Evolutionary conservation across 1,140 invertebrate genomes (phyloP).

Genomic region (Pseudomyrmex flavicornis): DNA sequence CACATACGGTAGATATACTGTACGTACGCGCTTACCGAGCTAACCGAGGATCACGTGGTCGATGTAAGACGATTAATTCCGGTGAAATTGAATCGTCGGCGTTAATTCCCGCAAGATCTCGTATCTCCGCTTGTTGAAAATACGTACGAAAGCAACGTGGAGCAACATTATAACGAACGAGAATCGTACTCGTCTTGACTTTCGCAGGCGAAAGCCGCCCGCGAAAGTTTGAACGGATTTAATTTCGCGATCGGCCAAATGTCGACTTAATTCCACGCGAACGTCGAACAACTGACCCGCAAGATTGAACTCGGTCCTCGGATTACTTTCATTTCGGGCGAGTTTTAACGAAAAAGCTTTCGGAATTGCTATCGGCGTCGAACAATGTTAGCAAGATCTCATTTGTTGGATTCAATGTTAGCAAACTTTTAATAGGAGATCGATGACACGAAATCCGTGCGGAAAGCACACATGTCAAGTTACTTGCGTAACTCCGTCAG

Average conservation of each 20-base stretch:
- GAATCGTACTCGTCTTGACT: slow-evolving; percentile 29
- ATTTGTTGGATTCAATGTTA: too few species aligned
- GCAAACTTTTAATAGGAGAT: background rate
- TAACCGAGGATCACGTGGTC: slow-evolving; percentile 42
- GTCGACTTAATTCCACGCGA: slow-evolving; percentile 30
- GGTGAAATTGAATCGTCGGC: slow-evolving; percentile 52
- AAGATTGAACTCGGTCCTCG: slow-evolving; percentile 2
- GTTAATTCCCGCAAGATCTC: slow-evolving; percentile 52
- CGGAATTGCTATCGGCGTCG: too few species aligned
- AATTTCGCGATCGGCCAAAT: slow-evolving; percentile 40
- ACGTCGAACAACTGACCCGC: background rate
- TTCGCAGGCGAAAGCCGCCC: background rate
- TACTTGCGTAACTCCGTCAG: background rate
- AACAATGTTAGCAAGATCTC: too few species aligned
- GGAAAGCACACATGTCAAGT: slow-evolving; percentile 4
- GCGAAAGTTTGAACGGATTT: slow-evolving; percentile 43
- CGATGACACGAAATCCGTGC: background rate
- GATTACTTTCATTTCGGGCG: background rate
- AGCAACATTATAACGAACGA: background rate
- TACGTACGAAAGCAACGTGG: slow-evolving; percentile 27
- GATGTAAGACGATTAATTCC: slow-evolving; percentile 51
- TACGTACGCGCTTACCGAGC: slow-evolving; percentile 17
- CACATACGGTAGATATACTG: slow-evolving; percentile 21
- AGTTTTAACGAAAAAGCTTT: background rate
- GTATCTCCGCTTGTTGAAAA: slow-evolving; percentile 18